Percentiles rank a stretch among this genome's conserved stretches.
Conservation (phyloP, 1,140 invertebrate species). For the Heliothis virescens region DNA sequence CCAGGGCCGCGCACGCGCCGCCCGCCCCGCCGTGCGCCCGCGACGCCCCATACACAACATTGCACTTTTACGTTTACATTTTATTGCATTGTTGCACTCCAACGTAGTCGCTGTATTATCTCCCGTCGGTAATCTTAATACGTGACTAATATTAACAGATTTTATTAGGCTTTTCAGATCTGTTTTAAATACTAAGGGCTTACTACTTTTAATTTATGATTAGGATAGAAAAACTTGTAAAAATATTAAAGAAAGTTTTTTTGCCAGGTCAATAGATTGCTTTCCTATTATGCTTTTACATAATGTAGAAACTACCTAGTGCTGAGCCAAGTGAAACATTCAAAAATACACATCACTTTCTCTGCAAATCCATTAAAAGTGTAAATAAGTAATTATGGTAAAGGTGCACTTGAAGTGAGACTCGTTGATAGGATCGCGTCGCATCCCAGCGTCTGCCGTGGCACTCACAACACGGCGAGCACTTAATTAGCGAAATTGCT, state of each 20-base stretch:
- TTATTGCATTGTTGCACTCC: constrained; percentile 42
- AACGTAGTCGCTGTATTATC: constrained; percentile 36
- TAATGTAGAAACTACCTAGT: neutral
- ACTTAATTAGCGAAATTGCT: constrained; percentile 80
- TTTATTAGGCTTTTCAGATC: neutral
- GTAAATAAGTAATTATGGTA: constrained; percentile 23
- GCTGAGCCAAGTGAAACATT: neutral
- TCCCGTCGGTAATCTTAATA: constrained; percentile 25
- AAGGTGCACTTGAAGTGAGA: constrained; percentile 4
- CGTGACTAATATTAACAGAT: constrained; percentile 12
- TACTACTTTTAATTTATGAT: too few relatives aligned
- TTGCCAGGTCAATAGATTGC: too few relatives aligned
- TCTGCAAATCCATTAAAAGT: constrained; percentile 6
- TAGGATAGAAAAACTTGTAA: too few relatives aligned
- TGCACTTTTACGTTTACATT: constrained; percentile 56
- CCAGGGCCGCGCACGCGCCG: constrained; percentile 79
- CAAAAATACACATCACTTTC: neutral
- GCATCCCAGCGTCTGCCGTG: constrained; percentile 20
- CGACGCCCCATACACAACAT: constrained; percentile 58
- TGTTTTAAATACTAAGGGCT: too few relatives aligned
- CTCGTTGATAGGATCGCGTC: constrained; percentile 39
- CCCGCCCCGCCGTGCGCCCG: constrained; percentile 60
- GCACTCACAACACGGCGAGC: constrained; percentile 56
- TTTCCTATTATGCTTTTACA: too few relatives aligned
- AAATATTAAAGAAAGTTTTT: too few relatives aligned